Base-by-base conservation (phyloP, 1,140 invertebrate genomes). In the Cydia amplana region DNA sequence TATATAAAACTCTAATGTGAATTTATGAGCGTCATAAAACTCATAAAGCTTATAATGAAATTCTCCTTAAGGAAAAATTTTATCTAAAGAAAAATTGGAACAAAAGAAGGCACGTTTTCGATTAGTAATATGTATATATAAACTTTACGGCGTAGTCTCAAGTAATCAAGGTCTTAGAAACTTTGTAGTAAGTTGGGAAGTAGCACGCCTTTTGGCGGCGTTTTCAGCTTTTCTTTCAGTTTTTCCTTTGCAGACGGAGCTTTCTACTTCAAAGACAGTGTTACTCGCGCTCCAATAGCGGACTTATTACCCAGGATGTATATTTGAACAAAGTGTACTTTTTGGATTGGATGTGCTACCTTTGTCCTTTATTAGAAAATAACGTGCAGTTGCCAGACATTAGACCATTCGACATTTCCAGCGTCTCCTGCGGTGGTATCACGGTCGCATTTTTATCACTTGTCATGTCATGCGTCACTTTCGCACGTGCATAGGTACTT, bases 231-330 rank as follows among this genome's bases (percentile, higher is more conserved):
- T 77, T 77, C 76, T 77, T 72, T 77, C 65, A 74, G 32, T 46
- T 70, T 73, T 77, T 77, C 74, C 72, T 74, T 70, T 77, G 67
- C 76, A 77, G 73, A 65, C 73, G 40, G 65, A 65, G 63, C 73
- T 77, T 77, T 77, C 65, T 73, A 49, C 73, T 64, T 77, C 73
- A 77, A 77, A 77, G 76, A 40, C 51, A 43, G 43, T 40, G 63
- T 72, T 72, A 40, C 60, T 70, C 36, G 65, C 36, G 65, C 32
- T 43, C 76, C 76, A 77, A 77, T 77, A 72, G 76, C 73, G n/a
- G 63, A 49, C 60, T 75, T 67, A 75, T 67, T 70, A 36, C n/a
- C 65, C 9, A 9, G n/a, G 65, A 70, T 32, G n/a, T 40, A 36
- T 55, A 16, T 49, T 49, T 16, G n/a, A 12, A 36, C n/a, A 25